Evolutionary conservation across 1,140 invertebrate genomes (phyloP).

Genomic region (Eumeta japonica): DNA sequence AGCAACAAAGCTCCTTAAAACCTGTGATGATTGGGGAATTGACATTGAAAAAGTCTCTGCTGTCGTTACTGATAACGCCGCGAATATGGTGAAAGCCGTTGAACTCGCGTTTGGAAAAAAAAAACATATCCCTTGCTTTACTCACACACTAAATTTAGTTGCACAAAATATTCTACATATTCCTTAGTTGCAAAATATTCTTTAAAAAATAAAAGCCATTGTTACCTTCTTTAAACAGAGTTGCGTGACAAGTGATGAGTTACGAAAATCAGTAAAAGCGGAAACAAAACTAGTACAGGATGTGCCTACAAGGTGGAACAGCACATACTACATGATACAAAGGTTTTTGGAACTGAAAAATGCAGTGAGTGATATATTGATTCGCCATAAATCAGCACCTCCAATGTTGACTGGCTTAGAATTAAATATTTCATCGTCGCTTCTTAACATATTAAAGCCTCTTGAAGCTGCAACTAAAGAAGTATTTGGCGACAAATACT

Average conservation of each 20-base stretch:
- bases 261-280: slow-evolving; percentile 17
- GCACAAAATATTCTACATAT: too few relatives aligned
- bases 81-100: slow-evolving; percentile 37
- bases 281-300: slow-evolving; percentile 25
- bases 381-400: slow-evolving; percentile 25
- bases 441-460: slow-evolving; percentile 25
- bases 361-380: slow-evolving; percentile 26
- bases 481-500: slow-evolving; percentile 42
- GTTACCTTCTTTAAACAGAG: slow-evolving; percentile 40
- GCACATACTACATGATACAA: slow-evolving; percentile 34
- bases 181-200: slow-evolving; percentile 10
- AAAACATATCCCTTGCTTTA: slow-evolving; percentile 43
- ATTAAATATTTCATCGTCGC: slow-evolving; percentile 20
- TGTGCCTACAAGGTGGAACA: slow-evolving; percentile 31
- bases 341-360: slow-evolving; percentile 29
- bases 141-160: slow-evolving; percentile 44
- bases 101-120: slow-evolving; percentile 34
- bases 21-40: slow-evolving; percentile 32
- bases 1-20: slow-evolving; percentile 21
- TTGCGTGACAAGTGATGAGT: slow-evolving; percentile 27
- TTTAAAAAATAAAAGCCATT: slow-evolving; percentile 28
- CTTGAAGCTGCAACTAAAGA: slow-evolving; percentile 38
- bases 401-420: slow-evolving; percentile 28
- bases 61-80: slow-evolving; percentile 40
- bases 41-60: slow-evolving; percentile 31